Evolutionary conservation across 2,113 vertebrate species (phyloP).

Genomic region (Pelecanus crispus): DNA sequence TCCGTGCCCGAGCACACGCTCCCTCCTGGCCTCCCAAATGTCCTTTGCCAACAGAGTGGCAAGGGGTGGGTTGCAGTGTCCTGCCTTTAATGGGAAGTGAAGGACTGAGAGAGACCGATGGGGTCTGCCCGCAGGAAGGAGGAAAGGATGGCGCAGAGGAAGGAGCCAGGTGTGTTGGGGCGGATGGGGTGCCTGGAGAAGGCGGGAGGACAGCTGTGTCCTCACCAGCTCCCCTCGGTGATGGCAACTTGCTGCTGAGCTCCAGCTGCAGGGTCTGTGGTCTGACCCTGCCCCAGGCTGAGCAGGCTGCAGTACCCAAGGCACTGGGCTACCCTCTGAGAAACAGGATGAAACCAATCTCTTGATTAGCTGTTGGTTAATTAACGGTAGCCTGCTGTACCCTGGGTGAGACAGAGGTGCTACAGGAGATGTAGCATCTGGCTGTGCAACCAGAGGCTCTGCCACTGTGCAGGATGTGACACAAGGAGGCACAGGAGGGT

Average conservation of each 20-base stretch:
- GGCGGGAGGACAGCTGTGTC: background rate
- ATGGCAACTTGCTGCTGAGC: background rate
- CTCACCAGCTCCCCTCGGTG: background rate
- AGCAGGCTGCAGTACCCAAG: background rate
- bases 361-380: background rate
- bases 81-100: background rate
- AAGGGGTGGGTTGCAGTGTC: background rate
- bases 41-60: background rate
- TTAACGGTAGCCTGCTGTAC: background rate
- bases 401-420: background rate
- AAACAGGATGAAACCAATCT: background rate
- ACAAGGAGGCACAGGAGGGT: background rate
- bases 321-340: background rate
- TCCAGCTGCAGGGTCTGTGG: background rate
- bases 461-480: background rate
- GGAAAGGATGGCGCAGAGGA: background rate
- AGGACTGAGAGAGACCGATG: background rate
- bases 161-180: background rate
- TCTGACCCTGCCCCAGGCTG: background rate
- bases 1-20: accelerated
- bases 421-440: background rate
- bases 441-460: background rate
- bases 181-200: background rate
- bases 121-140: background rate
- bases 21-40: background rate